Conservation (phyloP, 2,888 invertebrate species). For the Bugula neritina region DNA sequence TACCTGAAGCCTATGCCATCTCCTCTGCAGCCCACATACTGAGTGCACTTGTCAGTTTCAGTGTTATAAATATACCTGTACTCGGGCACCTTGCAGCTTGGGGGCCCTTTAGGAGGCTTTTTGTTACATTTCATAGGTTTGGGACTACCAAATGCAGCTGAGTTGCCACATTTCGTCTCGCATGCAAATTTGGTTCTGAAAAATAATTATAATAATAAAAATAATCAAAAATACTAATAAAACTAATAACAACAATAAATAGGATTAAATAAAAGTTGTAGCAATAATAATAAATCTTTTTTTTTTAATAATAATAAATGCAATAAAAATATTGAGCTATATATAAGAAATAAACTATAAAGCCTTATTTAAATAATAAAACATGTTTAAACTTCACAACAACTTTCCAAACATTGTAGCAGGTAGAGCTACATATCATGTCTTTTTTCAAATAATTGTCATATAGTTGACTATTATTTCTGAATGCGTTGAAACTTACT, state of each 20-base stretch:
- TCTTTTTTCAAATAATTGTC: too few species aligned
- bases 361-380: too few species aligned
- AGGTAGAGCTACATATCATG: too few species aligned
- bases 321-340: too few species aligned
- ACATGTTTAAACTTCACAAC: too few species aligned
- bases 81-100: not conserved
- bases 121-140: not conserved
- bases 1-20: not conserved
- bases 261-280: not conserved
- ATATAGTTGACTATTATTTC: too few species aligned
- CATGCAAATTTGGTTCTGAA: not conserved
- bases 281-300: not conserved
- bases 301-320: too few species aligned
- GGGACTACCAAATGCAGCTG: not conserved
- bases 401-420: too few species aligned
- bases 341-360: too few species aligned
- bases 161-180: not conserved
- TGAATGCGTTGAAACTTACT: not conserved
- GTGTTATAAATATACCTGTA: not conserved
- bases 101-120: not conserved
- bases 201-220: not conserved
- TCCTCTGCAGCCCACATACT: not conserved
- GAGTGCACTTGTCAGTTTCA: not conserved
- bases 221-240: not conserved
- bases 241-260: not conserved